phyloP scores from a whole-genome alignment of 2,888 invertebrate genomes.

The Lasioglossum calceatum region DNA sequence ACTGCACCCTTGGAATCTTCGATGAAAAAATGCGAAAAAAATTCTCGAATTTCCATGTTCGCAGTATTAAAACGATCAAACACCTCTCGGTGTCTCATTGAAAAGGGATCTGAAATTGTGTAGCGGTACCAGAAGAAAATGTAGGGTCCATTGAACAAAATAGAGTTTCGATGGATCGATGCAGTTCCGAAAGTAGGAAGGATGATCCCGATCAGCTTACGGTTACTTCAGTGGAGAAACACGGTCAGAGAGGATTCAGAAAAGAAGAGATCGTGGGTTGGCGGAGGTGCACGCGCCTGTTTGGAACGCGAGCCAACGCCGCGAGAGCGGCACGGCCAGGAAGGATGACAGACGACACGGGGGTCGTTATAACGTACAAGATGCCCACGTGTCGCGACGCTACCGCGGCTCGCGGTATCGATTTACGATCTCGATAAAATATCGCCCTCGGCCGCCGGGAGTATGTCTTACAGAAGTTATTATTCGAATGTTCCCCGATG shows the following conservation, averaged over 20 bases:
- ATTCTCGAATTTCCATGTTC: background rate
- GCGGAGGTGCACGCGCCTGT: conserved; percentile 23
- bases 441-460: conserved; percentile 42
- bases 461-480: conserved; percentile 54
- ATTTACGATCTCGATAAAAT: conserved; percentile 66
- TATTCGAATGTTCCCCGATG: conserved; percentile 55
- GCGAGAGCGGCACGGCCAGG: conserved; percentile 1
- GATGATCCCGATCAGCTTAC: background rate
- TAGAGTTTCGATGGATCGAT: background rate
- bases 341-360: conserved; percentile 70
- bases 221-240: background rate
- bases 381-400: conserved; percentile 63
- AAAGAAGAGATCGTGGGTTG: conserved; percentile 16
- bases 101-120: too few species aligned
- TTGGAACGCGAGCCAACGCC: background rate
- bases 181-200: background rate
- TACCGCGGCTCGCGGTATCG: conserved; percentile 64
- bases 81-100: too few species aligned
- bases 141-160: too few species aligned
- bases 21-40: background rate
- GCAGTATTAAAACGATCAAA: too few species aligned
- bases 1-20: background rate
- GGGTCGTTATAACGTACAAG: conserved; percentile 64
- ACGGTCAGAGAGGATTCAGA: background rate
- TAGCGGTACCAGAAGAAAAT: too few species aligned